Percentiles rank a stretch among this genome's conserved stretches.
These are phyloP conservation scores for Anarhynchus alexandrinus DNA, from an alignment of 2,113 vertebrate genomes.

Conservation along the genomic window DNA sequence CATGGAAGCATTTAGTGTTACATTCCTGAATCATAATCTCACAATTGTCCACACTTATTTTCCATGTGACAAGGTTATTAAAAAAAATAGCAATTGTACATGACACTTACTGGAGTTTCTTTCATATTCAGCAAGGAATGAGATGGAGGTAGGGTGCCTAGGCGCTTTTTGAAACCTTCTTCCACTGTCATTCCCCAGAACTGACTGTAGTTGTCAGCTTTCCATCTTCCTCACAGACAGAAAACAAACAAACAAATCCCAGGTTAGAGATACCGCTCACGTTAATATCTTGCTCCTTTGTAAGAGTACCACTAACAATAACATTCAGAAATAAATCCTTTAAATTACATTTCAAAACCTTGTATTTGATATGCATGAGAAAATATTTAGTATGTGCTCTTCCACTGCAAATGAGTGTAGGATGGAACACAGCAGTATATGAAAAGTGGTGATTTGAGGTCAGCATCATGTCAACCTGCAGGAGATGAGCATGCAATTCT, in stretches of 20 bases:
- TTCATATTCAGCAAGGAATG: slow-evolving; percentile 70
- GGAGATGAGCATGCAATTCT: neutral
- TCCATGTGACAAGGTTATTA: neutral
- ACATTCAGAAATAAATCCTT: neutral
- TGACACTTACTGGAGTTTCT: slow-evolving; percentile 64
- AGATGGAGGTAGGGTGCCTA: slow-evolving; percentile 74
- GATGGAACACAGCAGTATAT: neutral
- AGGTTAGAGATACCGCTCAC: neutral
- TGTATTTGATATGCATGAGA: neutral
- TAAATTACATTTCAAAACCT: neutral
- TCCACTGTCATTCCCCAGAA: slow-evolving; percentile 79
- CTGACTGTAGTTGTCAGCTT: slow-evolving; percentile 75
- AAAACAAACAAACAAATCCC: neutral
- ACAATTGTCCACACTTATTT: neutral
- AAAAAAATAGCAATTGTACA: neutral
- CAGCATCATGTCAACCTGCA: neutral
- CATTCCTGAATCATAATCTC: neutral
- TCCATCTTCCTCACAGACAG: slow-evolving; percentile 70
- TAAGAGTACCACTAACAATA: neutral
- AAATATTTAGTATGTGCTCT: neutral
- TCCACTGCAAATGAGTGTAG: neutral
- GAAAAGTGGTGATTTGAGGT: neutral
- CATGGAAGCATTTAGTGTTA: neutral
- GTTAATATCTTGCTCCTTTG: neutral
- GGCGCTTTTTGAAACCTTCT: slow-evolving; percentile 71